Base-by-base conservation (phyloP, 1,140 invertebrate genomes). In the Leptonema lineaticorne region DNA sequence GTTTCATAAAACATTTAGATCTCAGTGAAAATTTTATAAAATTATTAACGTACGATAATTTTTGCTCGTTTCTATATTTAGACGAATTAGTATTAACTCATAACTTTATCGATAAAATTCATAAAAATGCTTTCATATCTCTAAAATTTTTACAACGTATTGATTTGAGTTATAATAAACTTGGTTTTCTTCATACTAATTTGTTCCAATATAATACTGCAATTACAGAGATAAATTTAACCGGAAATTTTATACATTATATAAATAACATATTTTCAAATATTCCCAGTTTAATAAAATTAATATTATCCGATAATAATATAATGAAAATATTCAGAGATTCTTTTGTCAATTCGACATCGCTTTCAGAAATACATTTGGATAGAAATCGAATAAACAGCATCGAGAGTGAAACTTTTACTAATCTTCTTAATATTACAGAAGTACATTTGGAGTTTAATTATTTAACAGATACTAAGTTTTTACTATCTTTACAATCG, bases 161-260 rank as follows among this genome's bases (percentile, higher is more conserved):
- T 26, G 28, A 58, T 58, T 58, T 58, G n/a, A 58, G 56, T 30
- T 58, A 30, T 26, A 58, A 58, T 26, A 27, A 58, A 26, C n/a
- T 58, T 18, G 26, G 29, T 22, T 58, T 58, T n/a, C 8, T 58
- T 1, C 14, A 58, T 11, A 11, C 56, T 22, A 11, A 22, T 26
- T 11, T 58, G 8, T 58, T 58, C 29, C 2, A 58, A 28, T 18
- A 14, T 28, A 58, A 58, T n/a, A 58, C 14, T 28, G 14, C 29
- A 18, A 28, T 58, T 6, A 58, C 14, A 28, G 11, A 28, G 1
- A 28, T 58, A 58, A 26, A 58, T 58, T 28, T 58, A 6, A 58
- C 26, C 7, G 16, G 24, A n/a, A 58, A 58, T 58, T 28, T n/a
- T 30, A 28, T 58, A 9, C 56, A 58, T 58, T 28, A 28, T 27